Evolutionary conservation across 2,797 vertebrate species (phyloP).

Genomic region (Catamblyrhynchus diadema): DNA sequence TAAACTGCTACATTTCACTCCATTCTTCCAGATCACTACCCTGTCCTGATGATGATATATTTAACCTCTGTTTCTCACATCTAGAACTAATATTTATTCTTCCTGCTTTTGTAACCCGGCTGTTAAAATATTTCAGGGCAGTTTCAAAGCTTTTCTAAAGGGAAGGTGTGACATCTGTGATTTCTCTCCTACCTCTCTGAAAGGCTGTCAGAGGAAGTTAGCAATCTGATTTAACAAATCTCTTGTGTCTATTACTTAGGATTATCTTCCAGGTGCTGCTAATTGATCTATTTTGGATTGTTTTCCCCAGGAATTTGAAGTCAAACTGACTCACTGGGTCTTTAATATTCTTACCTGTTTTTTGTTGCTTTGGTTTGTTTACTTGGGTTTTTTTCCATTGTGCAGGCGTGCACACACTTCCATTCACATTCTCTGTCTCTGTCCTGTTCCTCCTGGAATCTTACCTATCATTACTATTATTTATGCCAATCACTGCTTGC

Average conservation of each 20-base stretch:
- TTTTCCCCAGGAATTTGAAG: neutral
- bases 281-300: neutral
- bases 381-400: neutral
- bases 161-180: neutral
- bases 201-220: conserved; percentile 14
- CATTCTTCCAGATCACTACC: neutral
- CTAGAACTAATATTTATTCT: neutral
- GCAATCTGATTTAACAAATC: neutral
- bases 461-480: neutral
- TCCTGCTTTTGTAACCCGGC: neutral
- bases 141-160: neutral
- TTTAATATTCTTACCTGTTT: neutral
- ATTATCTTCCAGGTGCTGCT: conserved; percentile 13
- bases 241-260: neutral
- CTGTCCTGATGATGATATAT: neutral
- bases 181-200: neutral
- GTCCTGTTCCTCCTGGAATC: neutral
- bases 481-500: neutral
- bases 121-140: neutral
- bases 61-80: conserved; percentile 17
- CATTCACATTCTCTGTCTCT: neutral
- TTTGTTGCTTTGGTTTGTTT: neutral
- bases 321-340: neutral
- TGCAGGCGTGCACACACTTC: rapidly evolving
- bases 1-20: neutral